Evolutionary conservation across 1,140 invertebrate genomes (phyloP).

Genomic region (Zophobas morio): DNA sequence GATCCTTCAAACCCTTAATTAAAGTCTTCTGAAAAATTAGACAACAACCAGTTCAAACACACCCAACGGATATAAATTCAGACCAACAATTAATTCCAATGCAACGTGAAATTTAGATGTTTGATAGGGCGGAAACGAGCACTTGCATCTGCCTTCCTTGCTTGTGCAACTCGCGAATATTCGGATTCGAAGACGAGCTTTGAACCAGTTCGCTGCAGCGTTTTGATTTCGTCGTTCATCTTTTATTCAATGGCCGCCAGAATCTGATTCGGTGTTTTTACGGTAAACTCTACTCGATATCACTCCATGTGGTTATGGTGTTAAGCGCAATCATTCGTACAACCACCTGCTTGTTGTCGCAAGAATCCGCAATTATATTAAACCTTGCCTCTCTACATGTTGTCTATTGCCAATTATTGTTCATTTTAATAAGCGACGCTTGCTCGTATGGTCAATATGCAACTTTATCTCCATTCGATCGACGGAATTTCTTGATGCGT

Average conservation of each 20-base stretch:
- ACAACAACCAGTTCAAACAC: slow-evolving; percentile 37
- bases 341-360: slow-evolving; percentile 36
- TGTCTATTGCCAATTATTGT: slow-evolving; percentile 29
- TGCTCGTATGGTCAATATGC: neutral
- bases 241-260: slow-evolving; percentile 30
- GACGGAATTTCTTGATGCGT: neutral
- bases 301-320: slow-evolving; percentile 34
- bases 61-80: slow-evolving; percentile 29
- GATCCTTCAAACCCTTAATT: slow-evolving; percentile 40
- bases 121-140: slow-evolving; percentile 10
- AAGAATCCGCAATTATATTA: slow-evolving; percentile 21
- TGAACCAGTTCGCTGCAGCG: slow-evolving; percentile 26
- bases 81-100: slow-evolving; percentile 30
- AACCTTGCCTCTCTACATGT: slow-evolving; percentile 13
- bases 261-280: slow-evolving; percentile 38
- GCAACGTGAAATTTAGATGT: slow-evolving; percentile 17
- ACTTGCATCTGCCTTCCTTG: slow-evolving; percentile 3
- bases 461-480: slow-evolving; percentile 14
- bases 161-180: slow-evolving; percentile 27
- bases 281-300: slow-evolving; percentile 26
- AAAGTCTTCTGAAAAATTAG: slow-evolving; percentile 42
- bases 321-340: slow-evolving; percentile 27
- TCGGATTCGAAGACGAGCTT: slow-evolving; percentile 22
- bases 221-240: slow-evolving; percentile 34
- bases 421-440: neutral